Base-by-base conservation (phyloP, 2,113 vertebrate species). In the Nestor notabilis region DNA sequence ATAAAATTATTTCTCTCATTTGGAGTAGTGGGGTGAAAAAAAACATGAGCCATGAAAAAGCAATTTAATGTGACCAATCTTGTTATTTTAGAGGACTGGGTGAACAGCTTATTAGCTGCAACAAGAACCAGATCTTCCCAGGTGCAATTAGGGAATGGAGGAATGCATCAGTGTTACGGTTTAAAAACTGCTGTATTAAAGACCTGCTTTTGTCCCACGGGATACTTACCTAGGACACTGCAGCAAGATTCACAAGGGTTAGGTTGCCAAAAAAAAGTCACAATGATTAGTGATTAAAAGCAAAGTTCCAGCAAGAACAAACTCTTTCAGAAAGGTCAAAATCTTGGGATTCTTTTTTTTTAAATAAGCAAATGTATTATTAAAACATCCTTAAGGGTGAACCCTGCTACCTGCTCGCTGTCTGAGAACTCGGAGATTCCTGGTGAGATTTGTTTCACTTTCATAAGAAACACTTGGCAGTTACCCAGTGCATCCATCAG, bases 281-380 rank as follows among this genome's bases (percentile, higher is more conserved):
- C 41, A 83, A 86, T 93, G 71, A 93, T 75, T 84, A 80, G 79
- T 65, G 92, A 96, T 92, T 95, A 97, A 97, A 98, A 97, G 63
- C 56, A 87, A 97, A 94, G 50, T 94, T 95, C 85, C 92, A 91
- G 58, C 81, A 96, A 95, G 60, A n/a, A 49, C 33, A 91, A 95
- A 94, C 65, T 95, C 81, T 63, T 96, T 96, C 65, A 85, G 68
- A 96, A 95, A 92, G 92, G 93, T 97, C 95, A 97, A 47, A 89
- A 76, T 69, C 71, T 95, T 29, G n/a, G 29, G 44, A 53, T 28
- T 75, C 83, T 84, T 90, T 81, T 81, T 84, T 49, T 72, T 76
- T n/a, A n/a, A 90, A 68, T 91, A 95, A 92, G 68, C 41, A 84
- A 84, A 81, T 39, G 9, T 61, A 95, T 95, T 97, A 97, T 97